Evolutionary conservation across 2,888 invertebrate genomes (phyloP).

Genomic region (Chymomyza procnemis): DNA sequence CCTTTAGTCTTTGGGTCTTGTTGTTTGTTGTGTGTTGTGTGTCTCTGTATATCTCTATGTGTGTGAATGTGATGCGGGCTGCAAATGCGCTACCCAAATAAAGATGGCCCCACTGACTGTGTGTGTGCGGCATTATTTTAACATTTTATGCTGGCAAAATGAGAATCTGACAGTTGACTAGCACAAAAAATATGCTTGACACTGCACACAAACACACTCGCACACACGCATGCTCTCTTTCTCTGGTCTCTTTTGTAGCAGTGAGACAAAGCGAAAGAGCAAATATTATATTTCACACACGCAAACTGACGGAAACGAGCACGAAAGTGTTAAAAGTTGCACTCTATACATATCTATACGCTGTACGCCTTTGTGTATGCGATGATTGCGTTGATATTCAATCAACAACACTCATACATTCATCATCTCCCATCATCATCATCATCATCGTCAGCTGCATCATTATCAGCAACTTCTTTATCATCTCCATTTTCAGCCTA

Average conservation of each 20-base stretch:
- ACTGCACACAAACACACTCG: constrained; percentile 18
- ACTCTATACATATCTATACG: constrained; percentile 20
- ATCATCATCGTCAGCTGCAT: constrained; percentile 23
- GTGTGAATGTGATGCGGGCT: constrained; percentile 43
- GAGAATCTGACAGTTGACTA: constrained; percentile 73
- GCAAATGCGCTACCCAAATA: constrained; percentile 46
- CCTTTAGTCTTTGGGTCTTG: not conserved
- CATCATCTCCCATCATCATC: constrained; percentile 29
- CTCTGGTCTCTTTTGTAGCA: constrained; percentile 17
- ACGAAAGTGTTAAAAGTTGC: constrained; percentile 58
- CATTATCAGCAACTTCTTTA: constrained; percentile 9
- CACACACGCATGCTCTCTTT: not conserved
- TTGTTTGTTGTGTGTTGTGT: constrained; percentile 2
- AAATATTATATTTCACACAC: constrained; percentile 53
- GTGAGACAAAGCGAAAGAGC: constrained; percentile 20
- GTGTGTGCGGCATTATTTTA: constrained; percentile 64
- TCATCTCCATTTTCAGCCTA: not conserved
- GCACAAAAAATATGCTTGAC: constrained; percentile 66
- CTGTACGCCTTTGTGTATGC: not conserved
- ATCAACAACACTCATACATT: constrained; percentile 68
- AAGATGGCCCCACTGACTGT: constrained; percentile 48
- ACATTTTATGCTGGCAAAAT: constrained; percentile 73
- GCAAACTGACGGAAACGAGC: constrained; percentile 59
- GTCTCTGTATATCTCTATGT: not conserved
- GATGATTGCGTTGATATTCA: constrained; percentile 59